Base-by-base conservation (phyloP, 2,888 invertebrate genomes). In the Drosophila nr. perissopoda region DNA sequence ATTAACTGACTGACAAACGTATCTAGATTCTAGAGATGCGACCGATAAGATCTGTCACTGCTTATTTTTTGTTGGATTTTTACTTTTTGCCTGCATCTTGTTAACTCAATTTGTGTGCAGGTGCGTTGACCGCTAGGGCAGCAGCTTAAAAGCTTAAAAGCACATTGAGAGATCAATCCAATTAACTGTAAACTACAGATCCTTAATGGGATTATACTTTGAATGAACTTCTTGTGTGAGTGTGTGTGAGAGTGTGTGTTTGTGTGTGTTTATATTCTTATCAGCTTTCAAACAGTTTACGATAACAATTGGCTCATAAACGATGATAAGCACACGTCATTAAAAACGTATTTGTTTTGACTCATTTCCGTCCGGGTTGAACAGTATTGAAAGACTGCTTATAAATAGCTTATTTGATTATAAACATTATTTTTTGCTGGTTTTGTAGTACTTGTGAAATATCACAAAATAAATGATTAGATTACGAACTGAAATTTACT, bases 1-100 rank as follows among this genome's bases (percentile, higher is more conserved):
- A 89, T 89, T 89, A 89, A 89, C 86, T 80, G 79, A 70, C 74
- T 82, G 83, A 89, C 79, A 87, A 84, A 69, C 80, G 74, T 89
- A 87, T 87, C 86, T 81, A 89, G 77, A 61, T 72, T 79, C 78
- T 77, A 71, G 81, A 71, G 80, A 85, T 89, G 71, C 71, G 65
- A 16, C 51, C 78, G 87, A 87, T 87, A 89, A 89, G 81, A 89
- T 87, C 89, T 74, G 68, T 68, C 72, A 79, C 36, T 49, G 27
- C 49, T 52, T 31, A 7, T 21, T 52, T n/a, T 33, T 53, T 34
- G 2, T 33, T 40, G 1, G 4, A 21, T 46, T 69, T 54, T 56
- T 36, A 8, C 27, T 56, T 42, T 52, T 75, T 49, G 57, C 49
- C 33, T 48, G 31, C 57, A 75, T 29, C 18, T 34, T 56, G 83